Base-by-base conservation (phyloP, 1,140 invertebrate species). In the Rhyacophila brunnea region DNA sequence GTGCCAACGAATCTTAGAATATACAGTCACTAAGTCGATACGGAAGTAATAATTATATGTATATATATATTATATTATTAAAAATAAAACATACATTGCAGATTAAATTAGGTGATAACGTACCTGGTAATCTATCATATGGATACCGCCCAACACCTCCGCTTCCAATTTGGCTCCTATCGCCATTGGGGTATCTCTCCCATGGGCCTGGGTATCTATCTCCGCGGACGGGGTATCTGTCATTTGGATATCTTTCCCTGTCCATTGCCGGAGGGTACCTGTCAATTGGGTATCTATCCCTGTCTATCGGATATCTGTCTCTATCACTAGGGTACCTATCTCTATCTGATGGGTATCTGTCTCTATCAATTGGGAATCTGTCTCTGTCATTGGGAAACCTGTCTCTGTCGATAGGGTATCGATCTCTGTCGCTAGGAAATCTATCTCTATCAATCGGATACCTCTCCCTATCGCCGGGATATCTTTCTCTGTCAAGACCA, bases 231-330 rank as follows among this genome's bases (percentile, higher is more conserved):
- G 71, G 67, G 42, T 70, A 73, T 58, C 58, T 60, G 18, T 70
- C 71, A 45, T 56, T 60, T 9, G 78, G 78, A 73, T 80, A 80
- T 71, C 75, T 77, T 64, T 77, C 73, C 68, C 75, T 78, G 58
- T 73, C 70, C 35, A 40, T 62, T 35, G 56, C 62, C 13, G 60
- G 42, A 28, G 76, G 78, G 60, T 74, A 75, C 59, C 69, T 65
- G 40, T 77, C 77, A 32, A 74, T 56, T 13, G 76, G 75, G 54
- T 68, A 68, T 53, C 75, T 76, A 48, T 79, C 78, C 61, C 76
- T 66, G 36, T 65, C 62, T n/a, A 57, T 58, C 23, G 65, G 51
- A 64, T 62, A 48, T 49, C 54, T 34, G 7, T 63, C 64, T 38
- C 52, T 50, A 11, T 67, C 62, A 7, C 44, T 44, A 6, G 74